Percentiles rank a stretch among this genome's conserved stretches.
Evolutionary conservation across 2,888 invertebrate species (phyloP).

Genomic region (Macrophya alboannulata): DNA sequence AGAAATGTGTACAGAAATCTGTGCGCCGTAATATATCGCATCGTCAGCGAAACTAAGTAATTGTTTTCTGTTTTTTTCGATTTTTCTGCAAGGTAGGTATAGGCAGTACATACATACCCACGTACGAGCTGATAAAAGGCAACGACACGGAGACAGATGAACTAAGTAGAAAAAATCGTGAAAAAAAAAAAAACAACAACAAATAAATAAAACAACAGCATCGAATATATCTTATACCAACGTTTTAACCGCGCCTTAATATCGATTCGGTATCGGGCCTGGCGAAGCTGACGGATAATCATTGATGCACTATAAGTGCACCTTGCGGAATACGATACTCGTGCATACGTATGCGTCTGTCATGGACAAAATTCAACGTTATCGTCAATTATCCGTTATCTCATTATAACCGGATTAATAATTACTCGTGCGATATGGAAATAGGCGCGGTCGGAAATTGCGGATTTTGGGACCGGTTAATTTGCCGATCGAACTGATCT

Average conservation of each 20-base stretch:
- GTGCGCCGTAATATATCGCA: constrained; percentile 15
- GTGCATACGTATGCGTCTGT: neutral
- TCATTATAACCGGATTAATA: constrained; percentile 15
- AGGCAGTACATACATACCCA: neutral
- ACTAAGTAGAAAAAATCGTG: neutral
- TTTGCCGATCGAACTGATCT: neutral
- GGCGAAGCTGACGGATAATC: constrained; percentile 26
- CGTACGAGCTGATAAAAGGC: constrained; percentile 1
- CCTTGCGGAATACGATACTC: constrained; percentile 10
- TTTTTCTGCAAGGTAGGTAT: constrained; percentile 11
- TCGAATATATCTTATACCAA: neutral
- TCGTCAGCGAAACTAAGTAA: constrained; percentile 44
- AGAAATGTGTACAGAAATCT: neutral
- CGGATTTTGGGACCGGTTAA: neutral
- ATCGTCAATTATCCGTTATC: neutral
- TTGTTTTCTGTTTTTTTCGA: constrained; percentile 31
- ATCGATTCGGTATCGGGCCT: constrained; percentile 35
- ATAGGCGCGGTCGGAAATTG: neutral
- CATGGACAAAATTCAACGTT: neutral
- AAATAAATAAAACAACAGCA: neutral
- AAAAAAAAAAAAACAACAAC: neutral
- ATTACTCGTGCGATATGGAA: neutral
- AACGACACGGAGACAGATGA: neutral
- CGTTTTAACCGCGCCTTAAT: constrained; percentile 47
- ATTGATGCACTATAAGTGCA: constrained; percentile 36